Percentiles rank a stretch among this genome's conserved stretches.
Conservation (phyloP, 2,888 invertebrate genomes). For the Machimus atricapillus region DNA sequence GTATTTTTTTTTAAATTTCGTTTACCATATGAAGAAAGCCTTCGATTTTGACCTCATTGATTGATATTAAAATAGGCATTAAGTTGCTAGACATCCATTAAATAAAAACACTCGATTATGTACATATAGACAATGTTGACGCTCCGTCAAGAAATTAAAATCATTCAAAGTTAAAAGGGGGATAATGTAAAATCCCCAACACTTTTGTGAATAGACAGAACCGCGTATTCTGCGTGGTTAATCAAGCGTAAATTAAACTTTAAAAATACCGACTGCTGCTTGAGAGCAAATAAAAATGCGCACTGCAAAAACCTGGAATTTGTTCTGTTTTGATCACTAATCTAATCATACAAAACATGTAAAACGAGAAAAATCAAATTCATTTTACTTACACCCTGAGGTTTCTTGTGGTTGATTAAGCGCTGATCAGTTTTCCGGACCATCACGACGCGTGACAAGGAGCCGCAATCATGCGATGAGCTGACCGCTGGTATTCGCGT, state of each 20-base stretch:
- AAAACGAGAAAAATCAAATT: not conserved
- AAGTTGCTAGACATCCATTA: not conserved
- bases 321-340: not conserved
- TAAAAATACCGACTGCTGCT: not conserved
- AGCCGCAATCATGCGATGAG: constrained; percentile 60
- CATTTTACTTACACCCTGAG: constrained; percentile 53
- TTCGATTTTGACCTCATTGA: not conserved
- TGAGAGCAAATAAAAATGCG: not conserved
- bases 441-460: constrained; percentile 71
- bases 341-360: not conserved
- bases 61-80: not conserved
- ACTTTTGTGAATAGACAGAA: not conserved
- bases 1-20: too few species aligned
- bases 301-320: not conserved
- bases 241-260: not conserved
- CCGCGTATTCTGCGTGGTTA: not conserved
- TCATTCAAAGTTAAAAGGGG: not conserved
- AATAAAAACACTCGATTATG: not conserved
- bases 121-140: not conserved
- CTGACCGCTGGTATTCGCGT: constrained; percentile 52
- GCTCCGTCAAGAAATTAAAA: not conserved
- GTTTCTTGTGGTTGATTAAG: constrained; percentile 69
- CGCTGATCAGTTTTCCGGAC: constrained; percentile 73
- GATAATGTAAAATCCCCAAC: not conserved
- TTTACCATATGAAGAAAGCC: not conserved